Conservation (phyloP, 2,797 vertebrate species). For the Fistularia commersonii region DNA sequence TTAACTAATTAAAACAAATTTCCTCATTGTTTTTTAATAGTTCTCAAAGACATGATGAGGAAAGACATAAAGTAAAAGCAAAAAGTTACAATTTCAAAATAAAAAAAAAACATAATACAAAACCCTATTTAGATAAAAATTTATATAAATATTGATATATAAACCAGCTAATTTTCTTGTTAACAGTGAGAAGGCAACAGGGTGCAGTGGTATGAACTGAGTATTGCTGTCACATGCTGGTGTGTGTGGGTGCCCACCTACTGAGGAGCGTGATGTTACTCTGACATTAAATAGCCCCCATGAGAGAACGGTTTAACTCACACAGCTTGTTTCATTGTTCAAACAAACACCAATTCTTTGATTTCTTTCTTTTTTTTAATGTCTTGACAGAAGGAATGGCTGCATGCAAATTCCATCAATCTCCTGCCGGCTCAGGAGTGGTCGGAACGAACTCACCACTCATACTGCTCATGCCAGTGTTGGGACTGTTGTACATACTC, state of each 20-base stretch:
- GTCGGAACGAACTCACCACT: conserved; percentile 84
- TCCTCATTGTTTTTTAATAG: too few relatives aligned
- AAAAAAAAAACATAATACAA: too few relatives aligned
- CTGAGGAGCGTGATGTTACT: conserved; percentile 42
- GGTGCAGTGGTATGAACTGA: conserved; percentile 21
- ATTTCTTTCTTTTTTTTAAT: conserved; percentile 3
- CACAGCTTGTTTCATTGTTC: conserved; percentile 20
- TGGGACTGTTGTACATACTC: conserved; percentile 95
- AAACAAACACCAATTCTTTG: conserved; percentile 29
- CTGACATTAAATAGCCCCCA: conserved; percentile 31
- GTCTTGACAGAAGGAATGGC: not conserved
- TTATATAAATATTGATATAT: too few relatives aligned
- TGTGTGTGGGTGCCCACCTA: conserved; percentile 54
- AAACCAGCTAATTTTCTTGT: too few relatives aligned
- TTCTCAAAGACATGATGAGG: too few relatives aligned
- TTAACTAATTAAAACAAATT: too few relatives aligned
- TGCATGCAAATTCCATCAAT: conserved; percentile 17
- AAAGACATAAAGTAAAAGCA: too few relatives aligned
- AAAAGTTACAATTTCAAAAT: too few relatives aligned
- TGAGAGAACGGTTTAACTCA: conserved; percentile 21
- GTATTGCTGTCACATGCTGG: conserved; percentile 39
- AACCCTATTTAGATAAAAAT: too few relatives aligned
- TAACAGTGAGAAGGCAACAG: not conserved
- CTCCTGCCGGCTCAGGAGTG: conserved; percentile 21
- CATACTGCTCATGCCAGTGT: conserved; percentile 91